Evolutionary conservation across 2,797 vertebrate species (phyloP).

Genomic region (Mallotus villosus): DNA sequence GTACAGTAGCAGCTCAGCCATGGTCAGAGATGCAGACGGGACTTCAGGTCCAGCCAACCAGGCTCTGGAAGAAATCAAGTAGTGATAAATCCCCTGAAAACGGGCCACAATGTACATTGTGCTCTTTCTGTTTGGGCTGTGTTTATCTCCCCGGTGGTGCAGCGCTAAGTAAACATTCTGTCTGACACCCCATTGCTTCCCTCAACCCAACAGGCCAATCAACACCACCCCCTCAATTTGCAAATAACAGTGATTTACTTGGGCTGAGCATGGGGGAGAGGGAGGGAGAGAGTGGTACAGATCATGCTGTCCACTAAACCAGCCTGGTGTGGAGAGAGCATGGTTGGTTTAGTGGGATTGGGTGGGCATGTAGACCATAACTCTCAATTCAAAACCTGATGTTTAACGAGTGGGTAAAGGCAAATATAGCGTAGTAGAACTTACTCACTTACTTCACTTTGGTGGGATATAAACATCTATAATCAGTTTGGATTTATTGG

Average conservation of each 20-base stretch:
- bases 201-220: slow-evolving; percentile 64
- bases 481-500: not conserved
- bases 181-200: slow-evolving; percentile 45
- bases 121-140: slow-evolving; percentile 47
- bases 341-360: not conserved
- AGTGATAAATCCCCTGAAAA: slow-evolving; percentile 7
- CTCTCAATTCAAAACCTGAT: not conserved
- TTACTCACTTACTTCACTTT: too few relatives aligned
- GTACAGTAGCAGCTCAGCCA: not conserved
- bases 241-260: slow-evolving; percentile 67
- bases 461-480: too few relatives aligned
- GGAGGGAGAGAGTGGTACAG: slow-evolving; percentile 11
- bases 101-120: slow-evolving; percentile 43
- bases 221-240: slow-evolving; percentile 64
- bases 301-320: slow-evolving; percentile 39
- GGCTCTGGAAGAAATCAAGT: not conserved
- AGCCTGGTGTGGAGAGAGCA: slow-evolving; percentile 13
- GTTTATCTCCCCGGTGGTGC: slow-evolving; percentile 45
- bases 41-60: not conserved
- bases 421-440: too few relatives aligned
- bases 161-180: slow-evolving; percentile 61
- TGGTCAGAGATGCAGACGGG: not conserved
- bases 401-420: not conserved
- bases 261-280: slow-evolving; percentile 30
- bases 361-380: not conserved